These are phyloP conservation scores for Acanthoscelides obtectus DNA, from an alignment of 2,888 invertebrate species.

Conservation along the genomic window DNA sequence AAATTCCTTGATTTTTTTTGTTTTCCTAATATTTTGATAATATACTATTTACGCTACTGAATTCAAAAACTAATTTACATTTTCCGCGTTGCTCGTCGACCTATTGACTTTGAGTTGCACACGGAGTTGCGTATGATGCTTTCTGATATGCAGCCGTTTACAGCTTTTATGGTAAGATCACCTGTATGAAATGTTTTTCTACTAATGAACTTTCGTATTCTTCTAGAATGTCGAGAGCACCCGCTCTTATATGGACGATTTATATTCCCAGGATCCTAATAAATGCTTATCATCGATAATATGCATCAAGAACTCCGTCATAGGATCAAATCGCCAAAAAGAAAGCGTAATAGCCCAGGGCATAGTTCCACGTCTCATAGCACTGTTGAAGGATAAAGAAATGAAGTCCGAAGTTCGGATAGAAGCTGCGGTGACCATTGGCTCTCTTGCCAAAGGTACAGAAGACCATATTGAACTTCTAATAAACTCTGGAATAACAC, in stretches of 20 bases:
- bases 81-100: not conserved
- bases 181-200: slow-evolving; percentile 4
- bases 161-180: slow-evolving; percentile 59
- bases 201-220: slow-evolving; percentile 36
- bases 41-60: not conserved
- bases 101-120: not conserved
- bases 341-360: slow-evolving; percentile 81
- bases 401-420: slow-evolving; percentile 63
- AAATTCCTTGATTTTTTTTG: not conserved
- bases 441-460: slow-evolving; percentile 86
- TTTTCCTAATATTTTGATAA: not conserved
- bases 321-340: slow-evolving; percentile 90
- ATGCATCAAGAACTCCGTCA: slow-evolving; percentile 85
- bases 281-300: slow-evolving; percentile 75
- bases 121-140: slow-evolving; percentile 31
- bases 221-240: slow-evolving; percentile 75
- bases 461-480: slow-evolving; percentile 73
- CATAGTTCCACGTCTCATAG: slow-evolving; percentile 76
- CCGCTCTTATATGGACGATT: slow-evolving; percentile 73
- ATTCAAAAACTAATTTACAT: not conserved
- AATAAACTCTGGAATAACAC: slow-evolving; percentile 72
- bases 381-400: slow-evolving; percentile 64
- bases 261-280: slow-evolving; percentile 63
- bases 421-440: slow-evolving; percentile 81
- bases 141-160: slow-evolving; percentile 47